A percentile compares a stretch with the other conserved stretches of the same genome.
Conservation (phyloP, 2,888 invertebrate genomes). For the Platypus cylindrus region DNA sequence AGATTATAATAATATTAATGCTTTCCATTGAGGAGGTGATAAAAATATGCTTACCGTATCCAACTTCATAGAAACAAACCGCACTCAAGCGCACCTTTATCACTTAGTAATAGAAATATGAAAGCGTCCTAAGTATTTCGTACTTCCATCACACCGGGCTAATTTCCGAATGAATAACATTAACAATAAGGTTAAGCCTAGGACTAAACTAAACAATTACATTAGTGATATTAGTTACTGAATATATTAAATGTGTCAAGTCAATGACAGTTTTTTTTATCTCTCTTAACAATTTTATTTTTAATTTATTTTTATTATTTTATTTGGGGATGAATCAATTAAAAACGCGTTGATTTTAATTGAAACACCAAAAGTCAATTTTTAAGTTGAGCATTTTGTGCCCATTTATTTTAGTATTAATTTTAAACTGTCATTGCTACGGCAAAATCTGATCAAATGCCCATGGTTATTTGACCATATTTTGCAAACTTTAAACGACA, state of each 20-base stretch:
- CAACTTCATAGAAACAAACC: too few relatives aligned
- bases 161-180: too few relatives aligned
- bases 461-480: too few relatives aligned
- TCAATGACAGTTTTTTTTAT: slow-evolving; percentile 9
- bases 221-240: slow-evolving; percentile 9
- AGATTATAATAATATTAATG: too few relatives aligned
- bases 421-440: slow-evolving; percentile 7
- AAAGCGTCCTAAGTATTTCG: too few relatives aligned
- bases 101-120: too few relatives aligned
- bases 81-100: too few relatives aligned
- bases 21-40: too few relatives aligned
- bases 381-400: slow-evolving; percentile 1
- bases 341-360: slow-evolving; percentile 2
- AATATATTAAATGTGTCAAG: slow-evolving; percentile 8
- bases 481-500: too few relatives aligned
- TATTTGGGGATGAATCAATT: slow-evolving; percentile 4
- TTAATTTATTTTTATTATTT: slow-evolving; percentile 6
- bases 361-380: slow-evolving; percentile 3
- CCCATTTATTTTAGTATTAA: slow-evolving; percentile 3
- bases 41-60: too few relatives aligned
- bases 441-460: too few relatives aligned
- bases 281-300: slow-evolving; percentile 12
- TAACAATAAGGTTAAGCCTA: slow-evolving; percentile 1
- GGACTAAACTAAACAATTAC: slow-evolving; percentile 2
- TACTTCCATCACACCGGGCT: too few relatives aligned